A percentile compares a stretch with the other conserved stretches of the same genome.
These are phyloP conservation scores for Odocoileus virginianus DNA, from an alignment of 2,113 vertebrate genomes.

Conservation along the genomic window DNA sequence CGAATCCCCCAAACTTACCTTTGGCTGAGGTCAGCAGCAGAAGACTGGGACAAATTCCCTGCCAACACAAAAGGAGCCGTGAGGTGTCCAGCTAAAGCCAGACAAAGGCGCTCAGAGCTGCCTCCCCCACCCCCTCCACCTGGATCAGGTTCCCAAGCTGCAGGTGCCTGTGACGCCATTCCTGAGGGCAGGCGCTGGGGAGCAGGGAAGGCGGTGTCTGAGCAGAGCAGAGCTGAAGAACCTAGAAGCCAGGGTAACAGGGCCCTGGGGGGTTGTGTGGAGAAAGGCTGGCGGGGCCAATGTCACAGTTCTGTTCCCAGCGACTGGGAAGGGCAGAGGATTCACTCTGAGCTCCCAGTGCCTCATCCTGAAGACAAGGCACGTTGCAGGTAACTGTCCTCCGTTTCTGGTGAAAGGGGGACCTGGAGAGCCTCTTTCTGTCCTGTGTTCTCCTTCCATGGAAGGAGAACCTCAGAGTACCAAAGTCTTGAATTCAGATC, in stretches of 20 bases:
- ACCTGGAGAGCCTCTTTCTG: background rate
- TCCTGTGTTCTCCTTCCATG: background rate
- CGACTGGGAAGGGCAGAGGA: background rate
- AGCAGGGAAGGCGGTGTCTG: constrained; percentile 34
- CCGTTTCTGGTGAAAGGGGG: background rate
- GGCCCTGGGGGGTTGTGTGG: background rate
- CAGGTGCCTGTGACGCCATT: constrained; percentile 67
- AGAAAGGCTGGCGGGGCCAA: background rate
- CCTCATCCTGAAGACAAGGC: background rate
- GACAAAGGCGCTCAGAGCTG: constrained; percentile 54
- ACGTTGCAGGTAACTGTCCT: background rate
- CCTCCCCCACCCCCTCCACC: constrained; percentile 63
- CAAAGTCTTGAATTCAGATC: background rate
- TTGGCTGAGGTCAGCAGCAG: constrained; percentile 38
- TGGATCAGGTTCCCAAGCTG: constrained; percentile 70
- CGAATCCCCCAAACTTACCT: constrained; percentile 54
- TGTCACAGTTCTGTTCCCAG: background rate
- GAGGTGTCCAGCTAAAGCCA: constrained; percentile 46
- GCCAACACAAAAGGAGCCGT: constrained; percentile 48
- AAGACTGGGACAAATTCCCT: constrained; percentile 47
- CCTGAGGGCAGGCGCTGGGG: constrained; percentile 41
- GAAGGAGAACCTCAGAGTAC: background rate
- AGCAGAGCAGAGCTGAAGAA: background rate
- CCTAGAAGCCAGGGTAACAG: background rate
- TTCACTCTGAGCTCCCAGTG: background rate